Evolutionary conservation across 2,888 invertebrate species (phyloP), one percentile per base, ranked within the genome.

Genomic region (Caenorhabditis uteleia): DNA sequence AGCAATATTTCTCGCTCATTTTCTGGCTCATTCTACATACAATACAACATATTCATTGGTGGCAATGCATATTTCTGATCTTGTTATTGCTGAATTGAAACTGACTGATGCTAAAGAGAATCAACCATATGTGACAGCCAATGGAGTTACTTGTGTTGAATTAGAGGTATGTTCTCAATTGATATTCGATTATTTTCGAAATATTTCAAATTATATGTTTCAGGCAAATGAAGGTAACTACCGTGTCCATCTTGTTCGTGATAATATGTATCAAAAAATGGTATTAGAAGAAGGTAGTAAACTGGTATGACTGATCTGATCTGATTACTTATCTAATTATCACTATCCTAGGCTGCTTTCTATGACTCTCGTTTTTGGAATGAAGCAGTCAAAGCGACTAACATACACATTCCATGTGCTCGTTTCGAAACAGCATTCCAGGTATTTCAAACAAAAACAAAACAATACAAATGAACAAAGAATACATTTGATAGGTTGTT

Each of bases 321-420:
- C n/a, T 23, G 26, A 20, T 25, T 38, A 12, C 16, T 18, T 4
- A 44, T 14, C 34, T 29, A 46, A 45, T 21, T 27, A 4, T 16
- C 14, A 16, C 10, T 29, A 21, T 26, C 43, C 25, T 36, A 65
- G 65, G 65, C 66, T 34, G 71, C 68, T 40, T 72, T 56, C 55
- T 72, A 72, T 60, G 69, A 69, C 48, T 62, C 68, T 10, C 57
- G 53, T 14, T 72, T 72, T 43, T 66, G 68, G 61, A 66, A 66
- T 20, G 68, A 64, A 42, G 48, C 46, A n/a, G 40, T 58, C n/a
- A 38, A 47, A 10, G 44, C 53, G 34, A 46, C 54, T 39, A 70
- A 70, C 51, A 48, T 60, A 42, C 44, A 50, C 10, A 45, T 66
- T 25, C 48, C 58, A 20, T 47, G 53, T 40, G 65, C 39, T 10